Evolutionary conservation across 2,113 vertebrate species (phyloP), one percentile per base, ranked within the genome.

Genomic region (Sinocyclocheilus anophthalmus): DNA sequence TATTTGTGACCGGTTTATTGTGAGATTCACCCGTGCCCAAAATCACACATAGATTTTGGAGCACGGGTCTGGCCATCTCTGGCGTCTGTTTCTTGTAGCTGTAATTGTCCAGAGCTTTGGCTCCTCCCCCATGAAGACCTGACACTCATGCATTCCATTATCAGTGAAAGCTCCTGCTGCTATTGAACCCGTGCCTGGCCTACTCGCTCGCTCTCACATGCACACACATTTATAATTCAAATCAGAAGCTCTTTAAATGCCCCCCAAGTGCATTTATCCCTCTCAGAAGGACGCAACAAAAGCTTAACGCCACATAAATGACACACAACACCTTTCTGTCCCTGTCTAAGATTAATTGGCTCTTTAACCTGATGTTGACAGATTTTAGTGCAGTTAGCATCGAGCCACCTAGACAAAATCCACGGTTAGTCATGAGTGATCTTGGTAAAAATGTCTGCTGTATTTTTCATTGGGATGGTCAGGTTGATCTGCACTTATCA

Each of bases 61-160:
- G 30, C 70, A 50, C 33, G 80, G 79, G 63, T 79, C 45, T 87
- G 55, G 82, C 50, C 84, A 50, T 85, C 85, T 75, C 69, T 73
- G 72, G 59, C 80, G 80, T 87, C 86, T 89, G 86, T 70, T 81
- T 61, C 80, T 75, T 89, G 83, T 76, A 83, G 65, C 73, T 70
- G 84, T 87, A 85, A 89, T 87, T 89, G 88, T 72, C 55, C 63
- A 65, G 85, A 48, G 55, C 87, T 79, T 37, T 88, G 87, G 86
- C 55, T 88, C 79, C 75, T 82, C 84, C 85, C 83, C 83, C 72
- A 83, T 85, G 85, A 72, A 88, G 81, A 63, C 85, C 86, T 63
- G 42, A 87, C 87, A 88, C 55, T 24, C 55, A 80, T 73, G 78
- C 59, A 85, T 88, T 85, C 85, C 85, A 83, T 87, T 85, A 87